Evolutionary conservation across 2,888 invertebrate genomes (phyloP).

Genomic region (Agriopis aurantiaria): DNA sequence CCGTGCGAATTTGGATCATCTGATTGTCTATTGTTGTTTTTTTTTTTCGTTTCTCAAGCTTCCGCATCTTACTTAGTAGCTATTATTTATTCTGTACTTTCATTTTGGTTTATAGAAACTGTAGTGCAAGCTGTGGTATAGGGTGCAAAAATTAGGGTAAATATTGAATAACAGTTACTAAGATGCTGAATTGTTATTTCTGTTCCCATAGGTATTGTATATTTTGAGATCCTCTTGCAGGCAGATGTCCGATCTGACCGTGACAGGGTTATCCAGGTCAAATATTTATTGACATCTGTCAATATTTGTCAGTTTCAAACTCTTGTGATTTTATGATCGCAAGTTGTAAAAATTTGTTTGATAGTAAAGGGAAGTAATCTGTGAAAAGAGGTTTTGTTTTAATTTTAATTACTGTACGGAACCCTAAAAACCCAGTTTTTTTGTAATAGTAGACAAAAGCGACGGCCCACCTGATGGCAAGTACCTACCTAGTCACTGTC

Average conservation of each 20-base stretch:
- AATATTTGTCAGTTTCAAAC: neutral
- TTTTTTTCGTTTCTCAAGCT: slow-evolving; percentile 65
- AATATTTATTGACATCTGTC: slow-evolving; percentile 20
- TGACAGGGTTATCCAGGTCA: slow-evolving; percentile 6
- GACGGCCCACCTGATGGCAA: too few relatives aligned
- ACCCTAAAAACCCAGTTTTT: too few relatives aligned
- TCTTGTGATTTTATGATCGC: neutral
- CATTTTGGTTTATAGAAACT: neutral
- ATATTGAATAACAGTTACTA: neutral
- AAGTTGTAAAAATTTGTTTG: neutral
- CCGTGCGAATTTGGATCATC: slow-evolving; percentile 79
- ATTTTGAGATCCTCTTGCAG: slow-evolving; percentile 4
- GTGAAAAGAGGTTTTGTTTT: too few relatives aligned
- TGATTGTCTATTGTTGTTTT: slow-evolving; percentile 73
- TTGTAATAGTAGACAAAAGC: too few relatives aligned
- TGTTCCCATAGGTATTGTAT: slow-evolving; percentile 28
- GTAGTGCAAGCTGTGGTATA: slow-evolving; percentile 13
- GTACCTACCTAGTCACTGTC: too few relatives aligned
- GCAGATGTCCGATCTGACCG: slow-evolving; percentile 32
- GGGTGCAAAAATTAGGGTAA: slow-evolving; percentile 50
- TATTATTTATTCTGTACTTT: slow-evolving; percentile 22
- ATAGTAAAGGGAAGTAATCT: neutral
- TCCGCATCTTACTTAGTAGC: slow-evolving; percentile 49
- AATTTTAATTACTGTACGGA: too few relatives aligned
- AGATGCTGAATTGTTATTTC: slow-evolving; percentile 41